Evolutionary conservation across 64 coral and sea anemone species (phyloP).

Genomic region (Pocillopora damicornis): DNA sequence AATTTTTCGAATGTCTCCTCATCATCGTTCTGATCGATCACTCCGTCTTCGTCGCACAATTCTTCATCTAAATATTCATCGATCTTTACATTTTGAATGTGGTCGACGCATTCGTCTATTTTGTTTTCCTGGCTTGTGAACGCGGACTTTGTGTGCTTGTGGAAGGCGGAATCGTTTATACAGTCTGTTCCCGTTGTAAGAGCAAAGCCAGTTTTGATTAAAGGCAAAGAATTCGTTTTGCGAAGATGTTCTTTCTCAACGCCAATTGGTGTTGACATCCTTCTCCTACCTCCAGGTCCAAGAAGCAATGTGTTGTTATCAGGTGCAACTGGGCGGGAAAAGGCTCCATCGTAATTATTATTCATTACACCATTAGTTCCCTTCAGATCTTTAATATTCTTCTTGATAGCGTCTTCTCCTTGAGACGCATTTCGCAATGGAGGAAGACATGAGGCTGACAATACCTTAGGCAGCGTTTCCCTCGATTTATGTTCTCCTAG

Average conservation of each 20-base stretch:
- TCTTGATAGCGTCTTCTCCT: background rate
- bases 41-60: background rate
- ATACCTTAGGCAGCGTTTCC: background rate
- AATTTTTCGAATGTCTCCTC: background rate
- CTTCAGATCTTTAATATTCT: background rate
- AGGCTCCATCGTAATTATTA: background rate
- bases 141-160: conserved; percentile 11
- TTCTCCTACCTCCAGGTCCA: background rate
- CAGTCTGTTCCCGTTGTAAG: background rate
- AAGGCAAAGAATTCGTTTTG: conserved; percentile 26
- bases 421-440: background rate
- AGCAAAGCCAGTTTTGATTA: conserved; percentile 6
- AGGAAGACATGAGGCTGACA: background rate
- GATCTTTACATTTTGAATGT: background rate
- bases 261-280: background rate
- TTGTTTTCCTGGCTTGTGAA: background rate
- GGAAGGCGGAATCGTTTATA: background rate
- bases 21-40: background rate
- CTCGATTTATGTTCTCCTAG: background rate
- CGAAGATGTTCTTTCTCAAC: background rate
- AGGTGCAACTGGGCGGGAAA: background rate
- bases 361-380: background rate
- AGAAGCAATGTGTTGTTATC: background rate
- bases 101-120: background rate
- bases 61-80: conserved; percentile 30